Evolutionary conservation across 2,797 vertebrate species (phyloP), one percentile per base, ranked within the genome.

Genomic region (Helostoma temminkii): DNA sequence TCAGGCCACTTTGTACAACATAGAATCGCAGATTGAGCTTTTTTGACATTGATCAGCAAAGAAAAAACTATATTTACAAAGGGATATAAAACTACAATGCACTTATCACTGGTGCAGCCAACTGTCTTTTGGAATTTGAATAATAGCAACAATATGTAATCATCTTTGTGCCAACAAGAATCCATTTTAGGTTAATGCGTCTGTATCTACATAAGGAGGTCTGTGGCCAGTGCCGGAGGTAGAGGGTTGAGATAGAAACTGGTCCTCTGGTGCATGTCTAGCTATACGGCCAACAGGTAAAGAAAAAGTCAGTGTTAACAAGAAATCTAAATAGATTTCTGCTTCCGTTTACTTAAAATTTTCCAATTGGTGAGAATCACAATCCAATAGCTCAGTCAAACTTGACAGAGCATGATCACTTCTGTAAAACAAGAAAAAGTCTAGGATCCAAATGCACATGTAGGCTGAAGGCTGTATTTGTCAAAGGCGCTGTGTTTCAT

Each of bases 1-100:
- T 26, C 10, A 43, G 41, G 66, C 9, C 1, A 28, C 28, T 59
- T 72, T 30, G 66, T 58, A 58, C 10, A 52, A 59, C 32, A 41
- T 25, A 28, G 37, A 82, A 78, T 52, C 21, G 61, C 8, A 22
- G 28, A 75, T 61, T 32, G 22, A 71, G 63, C 68, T 82, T 79
- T 47, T 71, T 74, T 71, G 72, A 85, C 82, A 84, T 69, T 8
- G 42, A 65, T 63, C 22, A 43, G 42, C 32, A 26, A 37, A 42
- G 12, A 37, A 25, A 45, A 50, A 58, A 25, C n/a, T n/a, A 36
- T 15, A 1, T 41, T 15, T 26, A 32, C 36, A 41, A 19, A 53
- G 48, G 3, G 5, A 41, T 65, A 3, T 8, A 30, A 36, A 56
- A 24, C 32, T 53, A 16, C 14, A 8, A 36, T 9, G 39, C 9